A percentile compares a stretch with the other conserved stretches of the same genome.
Evolutionary conservation across 1,140 invertebrate genomes (phyloP).

Genomic region (Brachionus paranguensis): DNA sequence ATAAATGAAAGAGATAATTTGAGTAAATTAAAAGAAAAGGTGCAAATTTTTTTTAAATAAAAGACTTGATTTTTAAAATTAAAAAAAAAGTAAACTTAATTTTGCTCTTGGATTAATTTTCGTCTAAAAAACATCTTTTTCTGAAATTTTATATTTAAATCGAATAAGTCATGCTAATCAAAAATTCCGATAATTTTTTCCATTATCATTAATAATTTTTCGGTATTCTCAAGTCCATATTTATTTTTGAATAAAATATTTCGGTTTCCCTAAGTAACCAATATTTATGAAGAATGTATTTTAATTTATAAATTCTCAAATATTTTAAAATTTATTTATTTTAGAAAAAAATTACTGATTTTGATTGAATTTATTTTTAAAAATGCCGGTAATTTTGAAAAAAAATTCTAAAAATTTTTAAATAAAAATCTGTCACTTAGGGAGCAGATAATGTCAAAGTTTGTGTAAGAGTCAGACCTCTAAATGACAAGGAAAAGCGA

Average conservation of each 20-base stretch:
- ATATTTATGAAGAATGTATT: not conserved
- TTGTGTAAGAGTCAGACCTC: slow-evolving; percentile 80
- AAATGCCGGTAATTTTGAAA: slow-evolving; percentile 24
- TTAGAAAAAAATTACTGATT: not conserved
- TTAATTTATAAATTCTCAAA: not conserved
- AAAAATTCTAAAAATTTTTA: not conserved
- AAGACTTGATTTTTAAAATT: not conserved
- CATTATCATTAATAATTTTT: not conserved
- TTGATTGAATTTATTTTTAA: not conserved
- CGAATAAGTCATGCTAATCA: no score
- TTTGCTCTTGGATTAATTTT: not conserved
- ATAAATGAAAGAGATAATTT: not conserved
- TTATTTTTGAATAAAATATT: not conserved
- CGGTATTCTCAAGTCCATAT: not conserved
- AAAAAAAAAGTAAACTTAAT: slow-evolving; percentile 6
- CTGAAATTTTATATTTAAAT: not conserved
- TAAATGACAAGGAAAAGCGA: slow-evolving; percentile 69
- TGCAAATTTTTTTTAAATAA: not conserved
- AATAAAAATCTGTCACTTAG: not conserved
- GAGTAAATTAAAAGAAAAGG: not conserved
- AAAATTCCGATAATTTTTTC: no score
- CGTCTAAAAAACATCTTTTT: not conserved
- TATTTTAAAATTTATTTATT: not conserved
- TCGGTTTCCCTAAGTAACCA: slow-evolving; percentile 1
- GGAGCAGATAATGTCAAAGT: slow-evolving; percentile 73